These are phyloP conservation scores for Telenomus remus DNA, from an alignment of 1,140 invertebrate species.

Conservation along the genomic window DNA sequence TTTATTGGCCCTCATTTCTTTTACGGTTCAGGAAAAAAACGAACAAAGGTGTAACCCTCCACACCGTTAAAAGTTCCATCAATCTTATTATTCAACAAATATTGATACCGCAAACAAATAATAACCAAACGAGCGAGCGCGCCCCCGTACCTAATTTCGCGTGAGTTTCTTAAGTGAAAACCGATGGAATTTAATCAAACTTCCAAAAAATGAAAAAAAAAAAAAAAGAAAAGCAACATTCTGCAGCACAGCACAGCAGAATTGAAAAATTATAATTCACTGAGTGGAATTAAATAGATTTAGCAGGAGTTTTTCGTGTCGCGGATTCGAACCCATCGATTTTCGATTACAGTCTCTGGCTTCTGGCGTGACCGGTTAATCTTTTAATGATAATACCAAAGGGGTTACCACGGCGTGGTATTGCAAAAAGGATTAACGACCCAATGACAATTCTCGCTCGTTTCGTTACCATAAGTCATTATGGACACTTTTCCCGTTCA, in stretches of 20 bases:
- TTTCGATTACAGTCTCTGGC: slow-evolving; percentile 32
- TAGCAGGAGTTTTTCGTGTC: slow-evolving; percentile 14
- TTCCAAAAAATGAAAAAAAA: slow-evolving; percentile 4
- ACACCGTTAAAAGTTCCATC: too few species aligned
- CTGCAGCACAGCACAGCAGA: slow-evolving; percentile 11
- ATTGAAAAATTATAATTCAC: slow-evolving; percentile 47
- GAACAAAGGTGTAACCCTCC: too few species aligned
- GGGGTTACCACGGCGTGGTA: background rate
- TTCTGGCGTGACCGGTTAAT: slow-evolving; percentile 36
- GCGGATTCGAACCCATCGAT: slow-evolving; percentile 30
- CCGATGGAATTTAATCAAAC: slow-evolving; percentile 43
- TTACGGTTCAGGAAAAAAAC: too few species aligned
- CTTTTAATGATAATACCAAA: slow-evolving; percentile 22
- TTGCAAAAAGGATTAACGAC: slow-evolving; percentile 20
- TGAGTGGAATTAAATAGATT: slow-evolving; percentile 43
- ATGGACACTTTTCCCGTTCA: background rate
- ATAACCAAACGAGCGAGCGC: background rate
- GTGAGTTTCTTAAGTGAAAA: slow-evolving; percentile 33
- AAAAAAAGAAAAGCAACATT: background rate
- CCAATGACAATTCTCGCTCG: background rate
- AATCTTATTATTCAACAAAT: slow-evolving; percentile 1
- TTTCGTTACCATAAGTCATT: too few species aligned
- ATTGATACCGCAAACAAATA: slow-evolving; percentile 11
- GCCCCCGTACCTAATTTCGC: background rate
- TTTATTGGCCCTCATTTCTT: too few species aligned